Evolutionary conservation across 2,888 invertebrate genomes (phyloP), one percentile per base, ranked within the genome.

Genomic region (Cataglyphis altisquamis): DNA sequence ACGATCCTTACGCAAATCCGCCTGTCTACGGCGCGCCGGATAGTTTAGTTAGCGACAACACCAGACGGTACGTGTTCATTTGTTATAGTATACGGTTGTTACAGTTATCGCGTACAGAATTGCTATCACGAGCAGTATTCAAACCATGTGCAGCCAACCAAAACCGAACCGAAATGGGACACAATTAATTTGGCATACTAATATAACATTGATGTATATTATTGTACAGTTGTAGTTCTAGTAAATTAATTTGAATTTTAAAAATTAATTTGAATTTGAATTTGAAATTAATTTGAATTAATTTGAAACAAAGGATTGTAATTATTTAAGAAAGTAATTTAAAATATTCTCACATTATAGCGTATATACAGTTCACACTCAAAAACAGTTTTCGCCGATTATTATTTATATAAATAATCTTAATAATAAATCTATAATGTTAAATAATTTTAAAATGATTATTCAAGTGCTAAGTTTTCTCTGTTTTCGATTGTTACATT

Each of bases 1-100:
- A 99, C 95, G 99, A 99, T 96, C 99, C 99, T 45, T 97, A 97
- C 95, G 98, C 98, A 92, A 99, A 99, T 96, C 99, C 99, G 86
- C 99, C 99, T 87, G 97, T 97, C 94, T 99, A 99, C 96, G 98
- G 98, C 90, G 96, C 97, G 91, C 97, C 98, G 60, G 98, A 98
- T 95, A 96, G 96, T 90, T 96, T 96, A 94, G 97, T 97, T 85
- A 96, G 97, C 93, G 96, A 96, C 94, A 96, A 97, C 95, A 97
- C 97, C 85, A 94, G 94, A 88, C 93, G 94, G 94, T 94, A 86
- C 55, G 88, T 83, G 68, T 55, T 32, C 25, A 72, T 72, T 72
- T 45, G 60, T 60, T 72, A 48, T 21, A 45, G 60, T 45, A 21
- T 60, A 72, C 45, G 41, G 52, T 32, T 32, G 55, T 75, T 57